These are phyloP conservation scores for Chironomus tepperi DNA, from an alignment of 1,140 invertebrate species.

Conservation along the genomic window DNA sequence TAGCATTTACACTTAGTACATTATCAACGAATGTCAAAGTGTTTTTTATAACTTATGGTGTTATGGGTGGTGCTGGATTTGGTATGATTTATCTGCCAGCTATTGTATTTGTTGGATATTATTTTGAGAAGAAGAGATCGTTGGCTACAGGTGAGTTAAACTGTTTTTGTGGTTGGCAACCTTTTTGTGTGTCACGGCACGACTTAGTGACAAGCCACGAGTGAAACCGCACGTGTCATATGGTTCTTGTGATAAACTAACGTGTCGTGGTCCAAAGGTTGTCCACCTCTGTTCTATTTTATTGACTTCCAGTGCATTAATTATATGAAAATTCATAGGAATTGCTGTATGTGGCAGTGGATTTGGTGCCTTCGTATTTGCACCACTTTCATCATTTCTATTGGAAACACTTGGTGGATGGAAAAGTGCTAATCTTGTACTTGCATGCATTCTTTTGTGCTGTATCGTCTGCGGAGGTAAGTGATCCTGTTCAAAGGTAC, in stretches of 20 bases:
- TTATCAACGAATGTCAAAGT: slow-evolving; percentile 78
- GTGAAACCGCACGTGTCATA: no score
- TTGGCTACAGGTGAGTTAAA: slow-evolving; percentile 80
- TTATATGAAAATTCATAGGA: slow-evolving; percentile 31
- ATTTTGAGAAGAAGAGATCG: slow-evolving; percentile 94
- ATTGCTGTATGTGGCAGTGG: slow-evolving; percentile 96
- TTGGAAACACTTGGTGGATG: slow-evolving; percentile 72
- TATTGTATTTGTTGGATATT: slow-evolving; percentile 95
- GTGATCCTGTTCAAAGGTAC: no score
- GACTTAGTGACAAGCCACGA: no score
- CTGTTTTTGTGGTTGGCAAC: no score
- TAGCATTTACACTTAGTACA: slow-evolving; percentile 78
- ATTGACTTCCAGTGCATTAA: no score
- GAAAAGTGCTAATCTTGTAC: slow-evolving; percentile 83
- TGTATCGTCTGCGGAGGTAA: slow-evolving; percentile 82
- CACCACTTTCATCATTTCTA: slow-evolving; percentile 70
- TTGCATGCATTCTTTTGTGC: slow-evolving; percentile 86
- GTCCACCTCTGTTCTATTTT: no score
- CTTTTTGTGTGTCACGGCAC: no score
- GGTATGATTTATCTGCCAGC: slow-evolving; percentile 97
- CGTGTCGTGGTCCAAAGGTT: no score
- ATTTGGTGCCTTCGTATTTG: slow-evolving; percentile 88
- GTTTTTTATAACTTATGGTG: slow-evolving; percentile 89
- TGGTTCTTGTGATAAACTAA: no score
- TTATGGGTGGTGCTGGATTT: slow-evolving; percentile 94